Conservation (phyloP, 2,888 invertebrate genomes). For the Agonopterix heracliana region DNA sequence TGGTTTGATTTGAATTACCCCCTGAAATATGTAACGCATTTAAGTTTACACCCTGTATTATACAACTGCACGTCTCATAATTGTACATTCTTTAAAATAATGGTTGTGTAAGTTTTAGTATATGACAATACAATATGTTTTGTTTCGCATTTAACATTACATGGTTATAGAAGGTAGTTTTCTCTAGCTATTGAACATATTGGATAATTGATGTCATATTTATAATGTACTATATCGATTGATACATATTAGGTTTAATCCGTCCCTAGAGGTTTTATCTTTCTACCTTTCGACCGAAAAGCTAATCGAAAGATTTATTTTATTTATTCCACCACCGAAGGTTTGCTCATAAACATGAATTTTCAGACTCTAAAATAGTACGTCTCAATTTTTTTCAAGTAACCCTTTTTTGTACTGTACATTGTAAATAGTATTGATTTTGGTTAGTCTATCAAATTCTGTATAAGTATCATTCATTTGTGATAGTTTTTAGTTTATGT, state of each 20-base stretch:
- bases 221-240: conserved; percentile 24
- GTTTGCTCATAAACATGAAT: too few relatives aligned
- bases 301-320: too few relatives aligned
- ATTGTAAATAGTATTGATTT: too few relatives aligned
- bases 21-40: too few relatives aligned
- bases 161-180: conserved; percentile 10
- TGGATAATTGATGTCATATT: neutral
- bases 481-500: conserved; percentile 60
- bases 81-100: conserved; percentile 9
- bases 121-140: conserved; percentile 36
- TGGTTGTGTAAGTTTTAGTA: conserved; percentile 31
- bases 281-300: too few relatives aligned
- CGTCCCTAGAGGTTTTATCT: conserved; percentile 49
- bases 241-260: conserved; percentile 48
- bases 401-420: too few relatives aligned
- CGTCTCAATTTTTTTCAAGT: too few relatives aligned
- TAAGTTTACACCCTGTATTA: neutral
- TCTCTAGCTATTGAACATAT: conserved; percentile 5
- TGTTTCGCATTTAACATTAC: conserved; percentile 50
- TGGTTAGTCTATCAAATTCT: neutral
- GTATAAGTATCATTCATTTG: conserved; percentile 39
- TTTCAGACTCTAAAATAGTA: too few relatives aligned
- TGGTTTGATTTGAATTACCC: too few relatives aligned
- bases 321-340: too few relatives aligned
- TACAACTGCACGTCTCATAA: neutral